These are phyloP conservation scores for Melinaea menophilus DNA, from an alignment of 2,888 invertebrate genomes.

Conservation along the genomic window DNA sequence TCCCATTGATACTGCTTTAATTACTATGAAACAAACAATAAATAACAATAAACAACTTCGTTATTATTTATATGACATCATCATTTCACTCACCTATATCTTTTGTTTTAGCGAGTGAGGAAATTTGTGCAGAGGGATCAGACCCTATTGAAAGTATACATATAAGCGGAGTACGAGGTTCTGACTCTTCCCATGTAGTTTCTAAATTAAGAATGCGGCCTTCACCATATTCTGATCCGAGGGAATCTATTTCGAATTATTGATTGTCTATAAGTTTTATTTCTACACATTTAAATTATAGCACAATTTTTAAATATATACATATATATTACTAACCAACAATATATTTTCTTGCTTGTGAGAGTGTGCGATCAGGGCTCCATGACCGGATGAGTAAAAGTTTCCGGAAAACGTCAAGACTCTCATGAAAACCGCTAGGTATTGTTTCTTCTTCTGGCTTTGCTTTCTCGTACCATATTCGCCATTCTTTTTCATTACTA, in stretches of 20 bases:
- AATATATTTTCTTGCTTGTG: conserved; percentile 94
- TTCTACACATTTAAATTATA: not conserved
- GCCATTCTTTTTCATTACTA: conserved; percentile 92
- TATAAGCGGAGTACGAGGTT: conserved; percentile 91
- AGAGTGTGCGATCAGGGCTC: conserved; percentile 96
- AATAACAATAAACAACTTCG: not conserved
- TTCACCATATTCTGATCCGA: conserved; percentile 93
- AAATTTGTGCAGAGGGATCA: conserved; percentile 97
- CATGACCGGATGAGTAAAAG: conserved; percentile 92
- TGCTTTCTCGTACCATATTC: conserved; percentile 93
- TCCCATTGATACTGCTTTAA: conserved; percentile 96
- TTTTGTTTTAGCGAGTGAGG: conserved; percentile 89
- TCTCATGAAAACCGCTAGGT: conserved; percentile 92
- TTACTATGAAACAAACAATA: conserved; percentile 62
- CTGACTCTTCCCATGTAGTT: conserved; percentile 92
- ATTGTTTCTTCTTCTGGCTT: conserved; percentile 94
- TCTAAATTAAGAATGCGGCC: conserved; percentile 95
- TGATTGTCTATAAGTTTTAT: not conserved
- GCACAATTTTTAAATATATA: not conserved
- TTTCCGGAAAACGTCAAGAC: conserved; percentile 92
- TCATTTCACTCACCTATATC: conserved; percentile 83
- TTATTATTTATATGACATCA: not conserved
- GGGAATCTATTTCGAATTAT: conserved; percentile 80
- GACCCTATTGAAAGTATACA: conserved; percentile 97
- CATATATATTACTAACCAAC: conserved; percentile 75